Evolutionary conservation across 2,888 invertebrate genomes (phyloP).

Genomic region (Rotaria socialis): DNA sequence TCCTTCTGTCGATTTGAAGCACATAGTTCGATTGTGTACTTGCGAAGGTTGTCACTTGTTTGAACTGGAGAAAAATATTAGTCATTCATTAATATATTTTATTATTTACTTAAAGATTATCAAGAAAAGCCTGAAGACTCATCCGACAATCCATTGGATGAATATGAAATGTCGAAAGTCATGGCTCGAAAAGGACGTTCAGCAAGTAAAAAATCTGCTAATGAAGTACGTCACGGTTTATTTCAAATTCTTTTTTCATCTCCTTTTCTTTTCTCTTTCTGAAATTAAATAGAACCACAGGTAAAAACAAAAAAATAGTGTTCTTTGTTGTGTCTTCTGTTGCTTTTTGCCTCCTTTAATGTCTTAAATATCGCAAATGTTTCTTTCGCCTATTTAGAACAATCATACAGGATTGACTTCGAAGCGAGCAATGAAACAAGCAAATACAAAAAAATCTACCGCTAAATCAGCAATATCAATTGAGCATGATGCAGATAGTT

Average conservation of each 20-base stretch:
- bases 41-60: too few species aligned
- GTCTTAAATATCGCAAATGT: too few species aligned
- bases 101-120: background rate
- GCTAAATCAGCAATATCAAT: background rate
- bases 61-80: too few species aligned
- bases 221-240: background rate
- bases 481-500: background rate
- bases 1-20: too few species aligned
- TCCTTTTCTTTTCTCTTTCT: background rate
- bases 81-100: too few species aligned
- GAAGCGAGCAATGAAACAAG: background rate
- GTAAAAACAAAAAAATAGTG: background rate
- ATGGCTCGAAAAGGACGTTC: background rate
- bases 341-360: too few species aligned
- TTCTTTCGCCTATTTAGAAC: background rate
- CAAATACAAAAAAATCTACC: background rate
- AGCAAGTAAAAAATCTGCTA: background rate
- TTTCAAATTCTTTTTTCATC: too few species aligned
- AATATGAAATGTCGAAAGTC: conserved; percentile 31
- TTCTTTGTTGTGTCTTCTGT: too few species aligned
- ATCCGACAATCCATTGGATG: conserved; percentile 8
- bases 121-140: background rate
- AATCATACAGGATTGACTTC: background rate
- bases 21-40: too few species aligned
- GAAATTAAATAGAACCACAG: background rate